Percentiles rank a stretch among this genome's conserved stretches.
phyloP scores from a whole-genome alignment of 2,113 vertebrate species.

The Saccopteryx leptura region DNA sequence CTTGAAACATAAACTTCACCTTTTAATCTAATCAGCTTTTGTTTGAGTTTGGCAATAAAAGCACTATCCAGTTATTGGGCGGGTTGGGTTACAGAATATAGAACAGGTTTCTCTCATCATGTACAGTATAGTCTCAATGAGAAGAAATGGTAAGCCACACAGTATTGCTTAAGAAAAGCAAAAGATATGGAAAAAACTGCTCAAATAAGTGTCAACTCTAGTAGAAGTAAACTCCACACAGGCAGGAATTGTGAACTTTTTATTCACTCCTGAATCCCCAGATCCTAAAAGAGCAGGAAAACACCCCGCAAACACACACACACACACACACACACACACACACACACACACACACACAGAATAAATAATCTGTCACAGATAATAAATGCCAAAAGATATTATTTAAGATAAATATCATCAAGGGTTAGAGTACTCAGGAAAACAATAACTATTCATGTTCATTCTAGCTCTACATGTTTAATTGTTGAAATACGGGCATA shows the following conservation, averaged over 20 bases:
- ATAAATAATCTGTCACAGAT: neutral
- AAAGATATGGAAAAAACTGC: neutral
- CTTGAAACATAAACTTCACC: neutral
- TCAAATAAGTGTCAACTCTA: neutral
- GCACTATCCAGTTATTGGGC: neutral
- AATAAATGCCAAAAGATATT: neutral
- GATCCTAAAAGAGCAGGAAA: neutral
- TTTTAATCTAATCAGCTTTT: constrained; percentile 3
- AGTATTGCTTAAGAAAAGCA: neutral
- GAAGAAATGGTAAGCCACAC: neutral
- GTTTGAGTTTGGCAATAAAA: neutral
- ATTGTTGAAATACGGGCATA: neutral
- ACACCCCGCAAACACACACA: neutral
- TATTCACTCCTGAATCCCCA: neutral
- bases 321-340: neutral
- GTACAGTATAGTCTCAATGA: neutral
- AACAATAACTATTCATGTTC: neutral
- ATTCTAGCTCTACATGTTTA: neutral
- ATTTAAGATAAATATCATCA: neutral
- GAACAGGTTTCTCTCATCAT: neutral
- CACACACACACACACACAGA: neutral
- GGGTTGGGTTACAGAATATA: neutral
- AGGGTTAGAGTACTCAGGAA: neutral
- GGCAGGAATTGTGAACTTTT: neutral
- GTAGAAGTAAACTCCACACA: neutral